A percentile compares a stretch with the other conserved stretches of the same genome.
Evolutionary conservation across 2,113 vertebrate species (phyloP).

Genomic region (Podarcis raffonei): DNA sequence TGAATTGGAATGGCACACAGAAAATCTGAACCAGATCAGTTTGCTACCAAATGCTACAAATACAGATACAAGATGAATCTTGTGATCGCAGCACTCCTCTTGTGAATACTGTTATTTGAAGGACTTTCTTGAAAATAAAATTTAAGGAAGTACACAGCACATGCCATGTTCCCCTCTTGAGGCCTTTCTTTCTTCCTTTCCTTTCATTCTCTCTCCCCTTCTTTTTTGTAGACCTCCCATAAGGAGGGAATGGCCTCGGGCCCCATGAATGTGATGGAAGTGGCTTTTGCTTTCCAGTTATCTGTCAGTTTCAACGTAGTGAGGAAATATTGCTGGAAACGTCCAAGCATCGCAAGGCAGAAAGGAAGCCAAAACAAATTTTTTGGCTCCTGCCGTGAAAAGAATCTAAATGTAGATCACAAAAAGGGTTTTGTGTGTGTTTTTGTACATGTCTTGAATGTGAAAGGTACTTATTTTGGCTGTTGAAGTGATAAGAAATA

Average conservation of each 20-base stretch:
- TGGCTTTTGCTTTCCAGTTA: constrained; percentile 1
- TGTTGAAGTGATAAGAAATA: not conserved
- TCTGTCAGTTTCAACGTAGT: constrained; percentile 27
- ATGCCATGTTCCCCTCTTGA: not conserved
- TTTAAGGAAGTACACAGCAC: not conserved
- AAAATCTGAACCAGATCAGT: too few species aligned
- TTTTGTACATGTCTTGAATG: not conserved
- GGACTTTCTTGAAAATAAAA: not conserved
- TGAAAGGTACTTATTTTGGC: not conserved
- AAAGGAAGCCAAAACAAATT: not conserved
- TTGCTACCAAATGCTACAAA: too few species aligned
- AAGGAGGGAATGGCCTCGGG: not conserved
- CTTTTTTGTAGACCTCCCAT: not conserved
- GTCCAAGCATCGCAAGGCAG: not conserved
- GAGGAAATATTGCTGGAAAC: constrained; percentile 24
- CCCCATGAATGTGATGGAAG: constrained; percentile 9
- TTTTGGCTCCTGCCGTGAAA: not conserved
- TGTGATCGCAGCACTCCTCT: too few species aligned
- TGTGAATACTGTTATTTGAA: not conserved
- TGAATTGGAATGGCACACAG: too few species aligned
- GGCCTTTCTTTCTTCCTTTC: not conserved
- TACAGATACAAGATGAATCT: too few species aligned
- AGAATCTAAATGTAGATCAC: not conserved
- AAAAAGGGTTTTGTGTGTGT: not conserved
- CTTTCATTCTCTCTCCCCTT: not conserved